Evolutionary conservation across 2,797 vertebrate genomes (phyloP), one percentile per base, ranked within the genome.

Genomic region (Hephaestus fuliginosus): DNA sequence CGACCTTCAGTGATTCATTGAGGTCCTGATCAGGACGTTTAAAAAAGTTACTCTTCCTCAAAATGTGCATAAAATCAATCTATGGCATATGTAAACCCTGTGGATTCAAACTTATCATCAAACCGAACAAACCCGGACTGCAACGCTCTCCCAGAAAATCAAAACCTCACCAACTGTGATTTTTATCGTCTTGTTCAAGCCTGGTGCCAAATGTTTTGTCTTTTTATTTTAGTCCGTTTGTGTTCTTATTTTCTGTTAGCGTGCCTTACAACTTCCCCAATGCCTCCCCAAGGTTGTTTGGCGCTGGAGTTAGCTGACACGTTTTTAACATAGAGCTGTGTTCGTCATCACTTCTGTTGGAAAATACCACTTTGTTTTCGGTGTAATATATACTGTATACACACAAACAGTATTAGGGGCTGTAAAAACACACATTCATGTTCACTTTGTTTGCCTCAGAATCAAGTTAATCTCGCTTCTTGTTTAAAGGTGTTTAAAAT

Each of bases 231-330:
- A 13, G 9, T 80, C 56, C 12, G 11, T 44, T 52, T n/a, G 12
- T 25, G 20, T 46, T 11, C 52, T 20, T 30, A 4, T 39, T 57
- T 63, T 6, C 48, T 22, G 48, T 61, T 48, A 18, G 22, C 8
- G 51, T 63, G 75, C 75, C 41, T 69, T 18, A 7, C 17, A 44
- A 17, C 46, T 28, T 48, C n/a, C 9, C 22, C 60, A 61, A 25
- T n/a, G 3, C 33, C 33, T 36, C 33, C 33, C 33, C 33, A 33
- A n/a, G 39, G 60, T 62, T 15, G 10, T n/a, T 33, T 12, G 30
- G 51, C 14, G 20, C n/a, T 51, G 33, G 14, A 61, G 70, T 66
- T 28, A 4, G 17, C 63, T 13, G 57, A 53, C 36, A 2, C 25
- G 33, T 22, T 49, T 55, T 49, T 30, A 41, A 15, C 1, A 7